Evolutionary conservation across 2,113 vertebrate genomes (phyloP).

Genomic region (Epinephelus moara): DNA sequence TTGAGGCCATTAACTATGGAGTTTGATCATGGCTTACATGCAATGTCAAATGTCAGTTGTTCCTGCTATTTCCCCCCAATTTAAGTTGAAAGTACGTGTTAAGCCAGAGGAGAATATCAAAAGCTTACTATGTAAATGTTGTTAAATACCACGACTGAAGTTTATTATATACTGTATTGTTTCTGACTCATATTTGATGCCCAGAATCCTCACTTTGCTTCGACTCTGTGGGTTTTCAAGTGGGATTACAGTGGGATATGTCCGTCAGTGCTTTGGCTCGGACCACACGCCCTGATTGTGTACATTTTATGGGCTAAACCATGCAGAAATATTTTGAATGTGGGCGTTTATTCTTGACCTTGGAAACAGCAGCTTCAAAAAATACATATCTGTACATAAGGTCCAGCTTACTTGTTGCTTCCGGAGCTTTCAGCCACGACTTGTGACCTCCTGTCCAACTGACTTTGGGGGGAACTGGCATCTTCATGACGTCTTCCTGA

Average conservation of each 20-base stretch:
- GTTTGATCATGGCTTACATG: conserved; percentile 68
- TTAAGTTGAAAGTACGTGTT: conserved; percentile 41
- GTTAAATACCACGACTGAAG: conserved; percentile 23
- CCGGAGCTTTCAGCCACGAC: background rate
- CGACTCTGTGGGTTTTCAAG: conserved; percentile 4
- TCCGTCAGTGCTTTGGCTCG: background rate
- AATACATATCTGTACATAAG: background rate
- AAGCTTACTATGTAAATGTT: conserved; percentile 35
- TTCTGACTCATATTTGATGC: conserved; percentile 23
- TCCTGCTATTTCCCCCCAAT: conserved; percentile 42
- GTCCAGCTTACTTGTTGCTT: background rate
- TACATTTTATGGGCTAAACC: conserved; percentile 7
- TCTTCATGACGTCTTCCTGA: background rate
- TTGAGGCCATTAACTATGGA: conserved; percentile 68
- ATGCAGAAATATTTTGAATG: background rate
- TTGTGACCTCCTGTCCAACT: background rate
- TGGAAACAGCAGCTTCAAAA: background rate
- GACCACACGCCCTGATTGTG: conserved; percentile 10
- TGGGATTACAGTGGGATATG: conserved; percentile 4
- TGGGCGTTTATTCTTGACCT: conserved; percentile 4
- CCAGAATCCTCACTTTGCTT: conserved; percentile 23
- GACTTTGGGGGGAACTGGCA: background rate
- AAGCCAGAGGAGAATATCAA: conserved; percentile 43
- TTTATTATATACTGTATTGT: conserved; percentile 37
- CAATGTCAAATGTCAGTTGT: conserved; percentile 72